phyloP scores from a whole-genome alignment of 1,140 invertebrate genomes.

The Latrodectus geometricus region DNA sequence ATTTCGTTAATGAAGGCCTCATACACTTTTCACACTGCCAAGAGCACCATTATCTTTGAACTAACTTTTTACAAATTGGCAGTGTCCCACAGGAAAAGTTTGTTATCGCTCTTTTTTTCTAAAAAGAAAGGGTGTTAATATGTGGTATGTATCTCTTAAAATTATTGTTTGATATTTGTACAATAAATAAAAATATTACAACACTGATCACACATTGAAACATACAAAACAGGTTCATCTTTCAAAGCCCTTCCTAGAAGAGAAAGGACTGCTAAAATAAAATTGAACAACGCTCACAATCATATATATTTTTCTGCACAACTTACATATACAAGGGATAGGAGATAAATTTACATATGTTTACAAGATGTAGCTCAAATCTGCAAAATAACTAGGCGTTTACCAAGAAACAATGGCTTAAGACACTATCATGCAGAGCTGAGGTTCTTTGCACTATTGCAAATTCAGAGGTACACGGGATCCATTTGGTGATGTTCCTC shows the following conservation, averaged over 20 bases:
- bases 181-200: slow-evolving; percentile 60
- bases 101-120: background rate
- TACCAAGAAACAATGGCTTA: slow-evolving; percentile 32
- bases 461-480: slow-evolving; percentile 53
- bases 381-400: slow-evolving; percentile 12
- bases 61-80: slow-evolving; percentile 49
- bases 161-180: slow-evolving; percentile 42
- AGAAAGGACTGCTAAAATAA: background rate
- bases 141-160: background rate
- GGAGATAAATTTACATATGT: slow-evolving; percentile 15
- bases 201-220: slow-evolving; percentile 41
- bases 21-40: slow-evolving; percentile 47
- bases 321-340: slow-evolving; percentile 34
- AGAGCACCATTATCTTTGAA: slow-evolving; percentile 49
- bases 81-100: background rate
- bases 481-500: slow-evolving; percentile 30
- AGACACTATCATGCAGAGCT: slow-evolving; percentile 22
- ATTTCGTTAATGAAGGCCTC: slow-evolving; percentile 48
- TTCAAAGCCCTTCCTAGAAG: background rate
- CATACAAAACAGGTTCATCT: slow-evolving; percentile 23
- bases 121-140: slow-evolving; percentile 3
- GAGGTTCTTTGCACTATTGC: background rate
- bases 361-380: slow-evolving; percentile 18
- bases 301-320: slow-evolving; percentile 29
- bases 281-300: slow-evolving; percentile 30